phyloP scores from a whole-genome alignment of 2,113 vertebrate species.

The Martes martes region DNA sequence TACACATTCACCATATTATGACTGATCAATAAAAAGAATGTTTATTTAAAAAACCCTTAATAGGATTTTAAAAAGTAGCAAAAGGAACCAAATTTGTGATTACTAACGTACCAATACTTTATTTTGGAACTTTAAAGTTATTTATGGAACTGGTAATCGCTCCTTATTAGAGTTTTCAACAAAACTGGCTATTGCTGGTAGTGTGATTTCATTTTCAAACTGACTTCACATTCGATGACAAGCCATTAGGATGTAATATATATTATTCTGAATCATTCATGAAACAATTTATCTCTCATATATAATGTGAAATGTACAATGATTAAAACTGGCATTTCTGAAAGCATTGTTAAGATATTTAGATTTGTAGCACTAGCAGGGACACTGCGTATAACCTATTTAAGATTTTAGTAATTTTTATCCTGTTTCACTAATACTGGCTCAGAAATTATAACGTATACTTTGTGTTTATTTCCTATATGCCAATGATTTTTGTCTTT shows the following conservation, averaged over 20 bases:
- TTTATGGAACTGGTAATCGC: slow-evolving; percentile 63
- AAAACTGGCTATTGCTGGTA: slow-evolving; percentile 81
- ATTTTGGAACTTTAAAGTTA: slow-evolving; percentile 74
- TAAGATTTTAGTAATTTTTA: slow-evolving; percentile 5
- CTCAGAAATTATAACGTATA: slow-evolving; percentile 39
- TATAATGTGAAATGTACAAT: slow-evolving; percentile 59
- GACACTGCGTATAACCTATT: background rate
- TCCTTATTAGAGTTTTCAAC: slow-evolving; percentile 74
- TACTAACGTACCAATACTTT: slow-evolving; percentile 65
- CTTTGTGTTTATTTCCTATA: slow-evolving; percentile 14
- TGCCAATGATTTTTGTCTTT: slow-evolving; percentile 30
- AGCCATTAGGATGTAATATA: slow-evolving; percentile 66
- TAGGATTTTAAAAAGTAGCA: slow-evolving; percentile 76
- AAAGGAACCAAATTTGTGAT: slow-evolving; percentile 72
- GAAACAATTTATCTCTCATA: slow-evolving; percentile 64
- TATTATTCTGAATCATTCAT: slow-evolving; percentile 68
- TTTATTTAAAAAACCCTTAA: slow-evolving; percentile 66
- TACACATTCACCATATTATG: slow-evolving; percentile 58
- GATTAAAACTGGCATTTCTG: slow-evolving; percentile 71
- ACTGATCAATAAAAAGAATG: slow-evolving; percentile 74
- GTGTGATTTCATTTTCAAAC: slow-evolving; percentile 67
- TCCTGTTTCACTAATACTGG: slow-evolving; percentile 53
- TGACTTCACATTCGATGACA: slow-evolving; percentile 76
- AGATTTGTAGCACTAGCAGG: background rate
- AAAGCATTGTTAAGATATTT: slow-evolving; percentile 33